phyloP scores from a whole-genome alignment of 2,797 vertebrate species.

The Neoniphon sammara region DNA sequence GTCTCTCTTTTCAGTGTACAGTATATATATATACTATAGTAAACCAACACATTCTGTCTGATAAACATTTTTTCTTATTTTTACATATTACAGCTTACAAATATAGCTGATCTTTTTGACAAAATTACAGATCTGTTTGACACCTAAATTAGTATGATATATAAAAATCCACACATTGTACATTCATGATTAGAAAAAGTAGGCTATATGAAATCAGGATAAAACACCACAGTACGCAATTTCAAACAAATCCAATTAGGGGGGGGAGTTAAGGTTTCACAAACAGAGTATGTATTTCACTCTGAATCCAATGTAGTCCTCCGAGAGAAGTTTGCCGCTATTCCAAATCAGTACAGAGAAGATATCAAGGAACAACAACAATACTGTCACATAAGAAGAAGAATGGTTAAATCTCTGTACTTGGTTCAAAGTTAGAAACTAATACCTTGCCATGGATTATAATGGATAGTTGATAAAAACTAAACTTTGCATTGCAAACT shows the following conservation, averaged over 20 bases:
- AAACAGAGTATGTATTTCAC: conserved; percentile 70
- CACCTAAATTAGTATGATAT: conserved; percentile 85
- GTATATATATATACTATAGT: conserved; percentile 78
- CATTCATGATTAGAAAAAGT: conserved; percentile 88
- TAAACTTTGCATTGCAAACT: conserved; percentile 78
- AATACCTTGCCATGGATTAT: conserved; percentile 67
- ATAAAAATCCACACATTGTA: conserved; percentile 85
- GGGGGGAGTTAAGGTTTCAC: conserved; percentile 70
- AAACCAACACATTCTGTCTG: conserved; percentile 85
- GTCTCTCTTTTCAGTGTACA: conserved; percentile 85
- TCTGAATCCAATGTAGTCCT: conserved; percentile 74
- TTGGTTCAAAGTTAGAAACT: conserved; percentile 64
- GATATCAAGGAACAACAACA: conserved; percentile 80
- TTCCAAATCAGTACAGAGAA: conserved; percentile 72
- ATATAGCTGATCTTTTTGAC: conserved; percentile 90
- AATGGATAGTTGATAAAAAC: conserved; percentile 72
- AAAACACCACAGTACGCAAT: conserved; percentile 82
- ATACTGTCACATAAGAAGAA: conserved; percentile 78
- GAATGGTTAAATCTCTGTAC: conserved; percentile 63
- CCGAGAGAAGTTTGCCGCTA: conserved; percentile 76
- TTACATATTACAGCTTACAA: conserved; percentile 89
- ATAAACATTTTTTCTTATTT: conserved; percentile 83
- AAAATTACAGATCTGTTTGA: conserved; percentile 84
- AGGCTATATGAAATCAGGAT: conserved; percentile 80
- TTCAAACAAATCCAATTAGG: conserved; percentile 77